Conservation (phyloP, 2,888 invertebrate species). For the Disparrhopalites patrizii region DNA sequence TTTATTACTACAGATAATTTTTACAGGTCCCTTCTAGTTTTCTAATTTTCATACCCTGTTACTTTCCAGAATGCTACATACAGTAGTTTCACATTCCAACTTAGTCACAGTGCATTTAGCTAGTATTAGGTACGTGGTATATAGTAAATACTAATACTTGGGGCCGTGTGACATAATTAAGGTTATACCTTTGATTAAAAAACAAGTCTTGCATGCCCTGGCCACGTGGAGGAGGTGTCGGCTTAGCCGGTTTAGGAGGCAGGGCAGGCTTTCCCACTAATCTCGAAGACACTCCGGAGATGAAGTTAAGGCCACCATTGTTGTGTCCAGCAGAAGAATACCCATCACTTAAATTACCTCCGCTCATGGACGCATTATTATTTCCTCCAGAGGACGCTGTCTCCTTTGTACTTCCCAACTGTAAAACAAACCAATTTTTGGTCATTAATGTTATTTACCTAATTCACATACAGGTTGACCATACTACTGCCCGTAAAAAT, state of each 20-base stretch:
- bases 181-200: constrained; percentile 37
- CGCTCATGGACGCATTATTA: constrained; percentile 39
- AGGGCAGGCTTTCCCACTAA: constrained; percentile 73
- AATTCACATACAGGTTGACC: too few species aligned
- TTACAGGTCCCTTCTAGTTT: too few species aligned
- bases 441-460: too few species aligned
- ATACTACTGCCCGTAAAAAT: too few species aligned
- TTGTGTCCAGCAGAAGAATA: constrained; percentile 4
- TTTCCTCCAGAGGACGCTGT: constrained; percentile 33
- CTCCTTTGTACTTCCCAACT: constrained; percentile 30
- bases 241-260: constrained; percentile 53
- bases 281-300: constrained; percentile 55
- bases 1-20: too few species aligned
- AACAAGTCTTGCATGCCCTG: constrained; percentile 35
- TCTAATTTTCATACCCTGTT: too few species aligned
- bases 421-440: too few species aligned
- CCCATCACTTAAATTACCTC: constrained; percentile 36
- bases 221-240: constrained; percentile 57
- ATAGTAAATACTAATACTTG: neutral
- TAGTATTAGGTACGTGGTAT: neutral
- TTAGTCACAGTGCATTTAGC: too few species aligned
- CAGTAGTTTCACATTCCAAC: too few species aligned
- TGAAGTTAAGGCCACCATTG: constrained; percentile 50
- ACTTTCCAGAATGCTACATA: too few species aligned
- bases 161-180: neutral